Evolutionary conservation across 2,113 vertebrate genomes (phyloP).

Genomic region (Oxyura jamaicensis): DNA sequence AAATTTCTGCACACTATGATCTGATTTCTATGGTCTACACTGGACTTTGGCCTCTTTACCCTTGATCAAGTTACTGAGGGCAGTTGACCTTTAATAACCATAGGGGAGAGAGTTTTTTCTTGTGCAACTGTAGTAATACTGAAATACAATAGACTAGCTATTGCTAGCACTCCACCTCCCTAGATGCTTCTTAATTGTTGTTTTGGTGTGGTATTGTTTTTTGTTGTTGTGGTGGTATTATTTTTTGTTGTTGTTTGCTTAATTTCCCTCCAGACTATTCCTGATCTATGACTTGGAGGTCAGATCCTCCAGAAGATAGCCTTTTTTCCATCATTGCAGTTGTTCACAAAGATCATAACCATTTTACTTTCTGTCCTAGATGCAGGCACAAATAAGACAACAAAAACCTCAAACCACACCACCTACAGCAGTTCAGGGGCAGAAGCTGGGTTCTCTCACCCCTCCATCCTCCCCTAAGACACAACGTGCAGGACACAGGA

Average conservation of each 20-base stretch:
- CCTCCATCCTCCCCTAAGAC: constrained; percentile 96
- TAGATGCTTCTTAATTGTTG: not conserved
- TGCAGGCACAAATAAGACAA: constrained; percentile 73
- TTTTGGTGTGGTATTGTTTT: not conserved
- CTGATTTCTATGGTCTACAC: not conserved
- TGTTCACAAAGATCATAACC: accelerated
- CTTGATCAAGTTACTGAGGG: not conserved
- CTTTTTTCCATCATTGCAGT: accelerated
- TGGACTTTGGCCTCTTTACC: not conserved
- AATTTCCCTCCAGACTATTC: not conserved
- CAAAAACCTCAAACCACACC: constrained; percentile 58
- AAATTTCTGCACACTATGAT: not conserved
- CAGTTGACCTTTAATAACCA: not conserved
- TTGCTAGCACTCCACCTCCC: not conserved
- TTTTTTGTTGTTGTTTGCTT: too few relatives aligned
- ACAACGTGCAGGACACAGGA: constrained; percentile 89
- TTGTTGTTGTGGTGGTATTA: too few relatives aligned
- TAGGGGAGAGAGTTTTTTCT: not conserved
- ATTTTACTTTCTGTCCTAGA: not conserved
- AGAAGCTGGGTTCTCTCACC: constrained; percentile 92
- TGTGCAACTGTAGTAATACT: not conserved
- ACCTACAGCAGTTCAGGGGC: constrained; percentile 68
- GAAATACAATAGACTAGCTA: not conserved
- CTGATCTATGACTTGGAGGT: accelerated
- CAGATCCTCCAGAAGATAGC: not conserved